These are phyloP conservation scores for Laspeyria flexula DNA, from an alignment of 2,888 invertebrate species.

Conservation along the genomic window DNA sequence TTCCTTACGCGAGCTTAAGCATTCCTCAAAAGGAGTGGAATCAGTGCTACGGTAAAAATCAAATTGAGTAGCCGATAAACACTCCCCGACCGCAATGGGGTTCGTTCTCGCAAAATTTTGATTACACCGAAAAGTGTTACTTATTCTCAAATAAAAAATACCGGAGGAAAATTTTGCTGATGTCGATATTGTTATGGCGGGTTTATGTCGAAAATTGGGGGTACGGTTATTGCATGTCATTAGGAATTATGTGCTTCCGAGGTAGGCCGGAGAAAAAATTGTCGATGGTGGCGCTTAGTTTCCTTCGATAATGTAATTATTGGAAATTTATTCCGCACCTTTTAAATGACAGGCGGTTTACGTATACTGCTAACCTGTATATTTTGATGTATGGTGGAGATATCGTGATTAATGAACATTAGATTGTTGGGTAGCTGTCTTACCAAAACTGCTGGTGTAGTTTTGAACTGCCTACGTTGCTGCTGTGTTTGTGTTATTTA, in stretches of 20 bases:
- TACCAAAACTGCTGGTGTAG: too few relatives aligned
- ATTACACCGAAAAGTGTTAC: slow-evolving; percentile 83
- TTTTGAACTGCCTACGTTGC: too few relatives aligned
- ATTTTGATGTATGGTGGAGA: too few relatives aligned
- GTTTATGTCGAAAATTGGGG: slow-evolving; percentile 86
- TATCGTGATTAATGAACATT: too few relatives aligned
- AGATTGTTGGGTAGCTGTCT: not conserved
- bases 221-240: slow-evolving; percentile 86
- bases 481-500: too few relatives aligned
- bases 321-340: slow-evolving; percentile 80
- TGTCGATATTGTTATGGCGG: slow-evolving; percentile 86
- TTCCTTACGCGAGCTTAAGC: slow-evolving; percentile 63
- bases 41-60: slow-evolving; percentile 81
- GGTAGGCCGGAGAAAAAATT: slow-evolving; percentile 74
- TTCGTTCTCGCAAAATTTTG: slow-evolving; percentile 75
- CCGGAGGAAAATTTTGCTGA: slow-evolving; percentile 77
- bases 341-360: slow-evolving; percentile 51
- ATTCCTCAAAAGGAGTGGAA: slow-evolving; percentile 68
- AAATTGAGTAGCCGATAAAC: slow-evolving; percentile 85
- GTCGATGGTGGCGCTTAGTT: slow-evolving; percentile 64
- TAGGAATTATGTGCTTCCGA: slow-evolving; percentile 85
- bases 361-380: not conserved
- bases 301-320: slow-evolving; percentile 84
- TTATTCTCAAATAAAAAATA: slow-evolving; percentile 82
- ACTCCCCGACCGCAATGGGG: slow-evolving; percentile 55